Evolutionary conservation across 2,113 vertebrate genomes (phyloP).

Genomic region (Podarcis cretensis): DNA sequence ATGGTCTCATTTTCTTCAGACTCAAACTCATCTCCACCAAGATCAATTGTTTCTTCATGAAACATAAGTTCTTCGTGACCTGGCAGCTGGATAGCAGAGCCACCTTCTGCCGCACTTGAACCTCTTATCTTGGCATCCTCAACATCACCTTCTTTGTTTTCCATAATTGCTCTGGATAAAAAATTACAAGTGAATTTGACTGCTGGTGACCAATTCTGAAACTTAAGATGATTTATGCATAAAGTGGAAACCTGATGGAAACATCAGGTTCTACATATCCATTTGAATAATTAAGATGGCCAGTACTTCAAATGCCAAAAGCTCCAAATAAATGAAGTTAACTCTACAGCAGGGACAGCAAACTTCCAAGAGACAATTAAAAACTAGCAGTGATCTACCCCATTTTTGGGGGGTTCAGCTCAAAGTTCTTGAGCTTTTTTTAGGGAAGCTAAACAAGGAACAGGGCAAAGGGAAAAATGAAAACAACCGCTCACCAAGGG

Average conservation of each 20-base stretch:
- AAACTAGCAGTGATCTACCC: too few species aligned
- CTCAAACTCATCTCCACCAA: slow-evolving; percentile 83
- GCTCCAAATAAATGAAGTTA: too few species aligned
- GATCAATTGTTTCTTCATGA: slow-evolving; percentile 91
- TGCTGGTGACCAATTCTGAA: background rate
- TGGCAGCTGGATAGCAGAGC: background rate
- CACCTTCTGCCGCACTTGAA: background rate
- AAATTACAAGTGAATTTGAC: background rate
- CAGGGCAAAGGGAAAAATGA: background rate
- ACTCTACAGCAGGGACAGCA: background rate
- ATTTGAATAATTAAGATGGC: background rate
- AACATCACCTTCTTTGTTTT: slow-evolving; percentile 55
- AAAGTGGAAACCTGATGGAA: background rate
- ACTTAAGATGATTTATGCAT: background rate
- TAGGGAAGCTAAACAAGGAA: too few species aligned
- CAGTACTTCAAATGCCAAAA: background rate
- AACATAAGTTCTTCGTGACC: slow-evolving; percentile 72
- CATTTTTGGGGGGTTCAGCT: too few species aligned
- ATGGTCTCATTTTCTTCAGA: slow-evolving; percentile 86
- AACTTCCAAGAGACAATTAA: too few species aligned
- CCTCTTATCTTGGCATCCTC: slow-evolving; percentile 24
- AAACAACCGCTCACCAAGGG: too few species aligned
- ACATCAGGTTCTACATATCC: rapidly evolving
- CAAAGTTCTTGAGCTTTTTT: too few species aligned
- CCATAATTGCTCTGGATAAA: slow-evolving; percentile 77